Conservation (phyloP, 2,888 invertebrate genomes). For the Agriopis leucophaearia region DNA sequence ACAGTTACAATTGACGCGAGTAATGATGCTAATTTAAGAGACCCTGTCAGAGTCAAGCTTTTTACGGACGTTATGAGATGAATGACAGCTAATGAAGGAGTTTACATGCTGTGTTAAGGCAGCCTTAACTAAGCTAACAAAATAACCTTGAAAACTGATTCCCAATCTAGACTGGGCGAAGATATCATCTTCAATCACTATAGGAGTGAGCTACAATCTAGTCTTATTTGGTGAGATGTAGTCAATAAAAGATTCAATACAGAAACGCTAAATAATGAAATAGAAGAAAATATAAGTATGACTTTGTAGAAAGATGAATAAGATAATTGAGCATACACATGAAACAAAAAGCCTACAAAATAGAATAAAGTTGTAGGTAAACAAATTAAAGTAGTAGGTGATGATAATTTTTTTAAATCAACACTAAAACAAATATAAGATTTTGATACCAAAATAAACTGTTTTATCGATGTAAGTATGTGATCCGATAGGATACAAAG, state of each 20-base stretch:
- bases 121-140: neutral
- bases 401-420: neutral
- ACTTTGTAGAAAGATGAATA: no score
- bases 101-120: neutral
- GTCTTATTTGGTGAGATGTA: no score
- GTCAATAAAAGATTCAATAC: no score
- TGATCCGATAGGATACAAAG: no score
- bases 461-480: neutral
- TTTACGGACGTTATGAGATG: constrained; percentile 1
- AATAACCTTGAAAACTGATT: neutral
- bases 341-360: no score
- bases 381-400: neutral
- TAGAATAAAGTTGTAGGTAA: neutral
- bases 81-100: neutral
- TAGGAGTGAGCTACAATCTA: no score
- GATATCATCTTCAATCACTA: no score
- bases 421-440: neutral
- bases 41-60: constrained; percentile 2
- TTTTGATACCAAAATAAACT: neutral
- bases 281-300: no score
- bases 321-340: no score
- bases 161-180: no score
- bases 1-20: constrained; percentile 30
- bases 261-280: no score
- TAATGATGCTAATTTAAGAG: constrained; percentile 23